These are phyloP conservation scores for Panthera tigris DNA, from an alignment of 2,113 vertebrate species.

Conservation along the genomic window DNA sequence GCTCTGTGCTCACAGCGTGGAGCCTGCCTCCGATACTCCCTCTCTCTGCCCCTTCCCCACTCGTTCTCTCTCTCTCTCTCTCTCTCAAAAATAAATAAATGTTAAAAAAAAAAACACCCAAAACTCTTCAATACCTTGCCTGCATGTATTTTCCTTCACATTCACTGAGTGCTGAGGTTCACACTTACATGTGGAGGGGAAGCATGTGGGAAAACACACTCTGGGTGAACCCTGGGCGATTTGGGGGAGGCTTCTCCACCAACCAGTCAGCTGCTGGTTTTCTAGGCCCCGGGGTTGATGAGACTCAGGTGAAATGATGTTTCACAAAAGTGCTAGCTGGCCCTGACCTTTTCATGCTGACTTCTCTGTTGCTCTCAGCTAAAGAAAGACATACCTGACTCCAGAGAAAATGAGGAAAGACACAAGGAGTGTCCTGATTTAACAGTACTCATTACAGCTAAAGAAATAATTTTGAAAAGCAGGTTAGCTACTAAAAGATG, in stretches of 20 bases:
- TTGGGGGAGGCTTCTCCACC: not conserved
- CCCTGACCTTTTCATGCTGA: not conserved
- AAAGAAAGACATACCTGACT: constrained; percentile 1
- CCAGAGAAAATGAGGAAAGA: not conserved
- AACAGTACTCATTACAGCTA: constrained; percentile 37
- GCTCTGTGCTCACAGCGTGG: too few species aligned
- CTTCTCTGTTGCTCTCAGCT: not conserved
- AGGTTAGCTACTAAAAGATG: constrained; percentile 59
- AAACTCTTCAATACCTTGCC: not conserved
- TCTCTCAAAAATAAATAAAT: too few species aligned
- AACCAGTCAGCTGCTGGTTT: not conserved
- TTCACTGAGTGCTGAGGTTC: not conserved
- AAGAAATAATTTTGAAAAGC: constrained; percentile 57
- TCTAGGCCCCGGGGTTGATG: not conserved
- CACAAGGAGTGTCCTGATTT: constrained; percentile 22
- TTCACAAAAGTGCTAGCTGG: not conserved
- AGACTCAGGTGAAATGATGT: not conserved
- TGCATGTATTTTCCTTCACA: not conserved
- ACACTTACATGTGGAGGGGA: not conserved
- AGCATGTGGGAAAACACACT: not conserved
- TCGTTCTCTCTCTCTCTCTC: too few species aligned
- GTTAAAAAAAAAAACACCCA: too few species aligned
- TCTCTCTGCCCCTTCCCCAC: too few species aligned
- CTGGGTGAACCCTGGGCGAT: not conserved
- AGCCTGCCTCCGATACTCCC: too few species aligned